These are phyloP conservation scores for Nasonia longicornis DNA, from an alignment of 1,140 invertebrate genomes.

Conservation along the genomic window DNA sequence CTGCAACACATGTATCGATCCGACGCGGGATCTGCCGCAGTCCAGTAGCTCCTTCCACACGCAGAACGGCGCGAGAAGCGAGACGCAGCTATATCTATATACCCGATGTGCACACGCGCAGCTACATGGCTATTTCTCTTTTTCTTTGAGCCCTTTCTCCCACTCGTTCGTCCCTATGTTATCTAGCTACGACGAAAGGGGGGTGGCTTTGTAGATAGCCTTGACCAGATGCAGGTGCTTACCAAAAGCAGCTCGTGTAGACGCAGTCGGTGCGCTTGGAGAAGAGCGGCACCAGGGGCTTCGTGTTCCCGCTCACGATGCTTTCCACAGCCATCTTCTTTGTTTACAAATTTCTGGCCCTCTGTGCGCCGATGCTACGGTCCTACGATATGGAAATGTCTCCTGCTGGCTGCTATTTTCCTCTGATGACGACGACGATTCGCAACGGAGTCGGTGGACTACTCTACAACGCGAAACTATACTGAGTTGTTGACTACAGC, in stretches of 20 bases:
- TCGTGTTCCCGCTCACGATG: constrained; percentile 61
- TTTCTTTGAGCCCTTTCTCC: not conserved
- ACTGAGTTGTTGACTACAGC: not conserved
- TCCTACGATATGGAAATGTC: not conserved
- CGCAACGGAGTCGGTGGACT: not conserved
- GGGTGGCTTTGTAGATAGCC: not conserved
- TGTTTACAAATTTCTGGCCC: constrained; percentile 49
- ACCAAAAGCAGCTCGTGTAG: constrained; percentile 72
- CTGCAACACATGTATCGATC: constrained; percentile 59
- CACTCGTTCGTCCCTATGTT: not conserved
- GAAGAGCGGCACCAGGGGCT: constrained; percentile 67
- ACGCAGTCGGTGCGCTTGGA: constrained; percentile 67
- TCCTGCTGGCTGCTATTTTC: not conserved
- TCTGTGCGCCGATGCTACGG: not conserved
- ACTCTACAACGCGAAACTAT: not conserved
- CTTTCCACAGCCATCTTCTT: constrained; percentile 60
- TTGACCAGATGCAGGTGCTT: constrained; percentile 48
- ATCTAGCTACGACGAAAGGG: not conserved
- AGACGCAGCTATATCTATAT: not conserved
- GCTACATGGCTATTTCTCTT: constrained; percentile 16
- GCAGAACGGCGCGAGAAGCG: not conserved
- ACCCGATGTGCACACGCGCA: not conserved
- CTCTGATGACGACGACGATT: not conserved
- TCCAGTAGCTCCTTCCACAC: constrained; percentile 15
- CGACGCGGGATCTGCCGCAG: constrained; percentile 57